phyloP scores from a whole-genome alignment of 2,888 invertebrate species.

The Brachypalpus laphriformis region DNA sequence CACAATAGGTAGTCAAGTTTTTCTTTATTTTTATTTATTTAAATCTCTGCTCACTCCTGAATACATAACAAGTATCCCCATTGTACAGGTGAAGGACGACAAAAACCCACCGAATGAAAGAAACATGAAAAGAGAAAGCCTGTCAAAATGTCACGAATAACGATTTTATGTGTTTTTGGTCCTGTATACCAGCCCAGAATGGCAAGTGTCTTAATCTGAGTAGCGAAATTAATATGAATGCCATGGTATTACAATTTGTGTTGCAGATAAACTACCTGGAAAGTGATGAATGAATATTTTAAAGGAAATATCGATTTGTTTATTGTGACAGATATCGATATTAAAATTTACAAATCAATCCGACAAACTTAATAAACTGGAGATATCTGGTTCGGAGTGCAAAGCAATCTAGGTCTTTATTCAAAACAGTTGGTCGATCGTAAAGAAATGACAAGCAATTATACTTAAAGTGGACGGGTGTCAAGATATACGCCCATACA shows the following conservation, averaged over 20 bases:
- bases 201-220: conserved; percentile 36
- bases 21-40: conserved; percentile 41
- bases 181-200: conserved; percentile 34
- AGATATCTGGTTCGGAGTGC: not conserved
- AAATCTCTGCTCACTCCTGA: conserved; percentile 45
- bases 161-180: conserved; percentile 57
- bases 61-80: conserved; percentile 14
- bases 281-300: conserved; percentile 10
- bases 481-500: conserved; percentile 42
- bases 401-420: conserved; percentile 4
- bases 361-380: conserved; percentile 35
- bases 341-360: conserved; percentile 61
- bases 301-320: conserved; percentile 42
- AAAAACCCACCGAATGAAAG: not conserved
- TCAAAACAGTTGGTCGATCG: conserved; percentile 20
- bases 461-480: conserved; percentile 43
- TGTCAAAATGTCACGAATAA: conserved; percentile 63
- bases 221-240: conserved; percentile 53
- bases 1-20: conserved; percentile 21
- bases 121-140: conserved; percentile 30
- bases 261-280: conserved; percentile 29
- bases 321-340: conserved; percentile 54
- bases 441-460: conserved; percentile 54
- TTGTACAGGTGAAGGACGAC: not conserved
- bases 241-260: conserved; percentile 32